phyloP scores from a whole-genome alignment of 1,140 invertebrate genomes.

The Macrotrachela quadricornifera region DNA sequence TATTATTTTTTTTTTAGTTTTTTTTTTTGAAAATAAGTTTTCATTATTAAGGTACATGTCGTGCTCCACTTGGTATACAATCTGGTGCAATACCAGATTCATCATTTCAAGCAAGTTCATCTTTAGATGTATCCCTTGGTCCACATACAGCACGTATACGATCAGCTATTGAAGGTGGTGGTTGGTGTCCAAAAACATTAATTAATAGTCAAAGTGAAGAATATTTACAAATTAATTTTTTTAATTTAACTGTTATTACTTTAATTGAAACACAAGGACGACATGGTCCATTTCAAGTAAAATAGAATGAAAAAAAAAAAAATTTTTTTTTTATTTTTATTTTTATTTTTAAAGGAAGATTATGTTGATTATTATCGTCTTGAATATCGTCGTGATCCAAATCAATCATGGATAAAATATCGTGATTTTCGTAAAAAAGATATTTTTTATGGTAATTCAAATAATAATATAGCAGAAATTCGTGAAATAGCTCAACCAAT shows the following conservation, averaged over 20 bases:
- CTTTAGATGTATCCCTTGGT: conserved; percentile 16
- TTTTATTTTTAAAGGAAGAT: conserved; percentile 39
- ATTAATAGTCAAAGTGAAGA: conserved; percentile 63
- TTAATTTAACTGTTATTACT: conserved; percentile 51
- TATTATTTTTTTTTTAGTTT: no score
- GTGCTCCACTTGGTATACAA: conserved; percentile 26
- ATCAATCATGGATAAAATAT: conserved; percentile 19
- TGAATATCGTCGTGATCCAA: conserved; percentile 42
- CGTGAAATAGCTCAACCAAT: conserved; percentile 17
- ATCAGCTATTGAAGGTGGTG: conserved; percentile 66
- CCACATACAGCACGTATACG: conserved; percentile 40
- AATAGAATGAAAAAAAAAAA: no score
- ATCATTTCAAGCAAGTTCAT: conserved; percentile 27
- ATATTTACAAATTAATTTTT: conserved; percentile 65
- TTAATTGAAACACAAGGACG: conserved; percentile 66
- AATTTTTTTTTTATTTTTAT: no score
- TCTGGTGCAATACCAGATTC: conserved; percentile 22
- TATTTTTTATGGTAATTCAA: conserved; percentile 17
- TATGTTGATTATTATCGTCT: conserved; percentile 68
- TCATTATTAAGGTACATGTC: conserved; percentile 23
- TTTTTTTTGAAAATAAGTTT: no score
- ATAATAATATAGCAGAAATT: conserved; percentile 19
- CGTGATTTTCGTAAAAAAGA: neutral
- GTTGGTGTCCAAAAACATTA: conserved; percentile 73
- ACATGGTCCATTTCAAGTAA: conserved; percentile 64